These are phyloP conservation scores for Emydoidea blandingii DNA, from an alignment of 2,797 vertebrate species.

Conservation along the genomic window DNA sequence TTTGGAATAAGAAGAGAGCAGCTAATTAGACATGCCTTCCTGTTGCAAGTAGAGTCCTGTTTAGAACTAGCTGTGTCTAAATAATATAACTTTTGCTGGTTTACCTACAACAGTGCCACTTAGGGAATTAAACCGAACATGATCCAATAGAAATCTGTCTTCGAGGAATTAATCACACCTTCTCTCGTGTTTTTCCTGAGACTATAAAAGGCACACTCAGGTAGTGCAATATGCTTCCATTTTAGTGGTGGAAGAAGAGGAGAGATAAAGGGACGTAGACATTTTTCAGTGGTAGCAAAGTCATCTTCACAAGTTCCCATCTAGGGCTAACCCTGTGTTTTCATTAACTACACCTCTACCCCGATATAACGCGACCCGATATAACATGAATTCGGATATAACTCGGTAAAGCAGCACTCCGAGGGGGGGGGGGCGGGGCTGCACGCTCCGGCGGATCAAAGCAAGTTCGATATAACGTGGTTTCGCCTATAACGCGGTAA, in stretches of 20 bases:
- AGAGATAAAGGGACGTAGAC: background rate
- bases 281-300: rapidly evolving
- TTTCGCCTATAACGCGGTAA: too few species aligned
- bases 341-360: background rate
- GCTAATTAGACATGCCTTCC: background rate
- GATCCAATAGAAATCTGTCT: background rate
- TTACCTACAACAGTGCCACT: background rate
- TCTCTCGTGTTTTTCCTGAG: background rate
- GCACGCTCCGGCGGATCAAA: too few species aligned
- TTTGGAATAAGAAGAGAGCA: background rate
- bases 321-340: background rate
- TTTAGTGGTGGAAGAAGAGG: background rate
- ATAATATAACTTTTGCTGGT: background rate
- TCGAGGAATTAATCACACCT: background rate
- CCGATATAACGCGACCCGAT: too few species aligned
- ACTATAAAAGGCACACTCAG: background rate
- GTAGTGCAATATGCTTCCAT: background rate
- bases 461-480: too few species aligned
- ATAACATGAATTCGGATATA: too few species aligned
- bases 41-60: background rate
- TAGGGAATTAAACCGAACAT: background rate
- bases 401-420: too few species aligned
- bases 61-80: background rate
- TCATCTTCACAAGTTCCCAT: background rate
- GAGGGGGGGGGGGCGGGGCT: too few species aligned